Conservation (phyloP, 2,797 vertebrate genomes). For the Chrysocyon brachyurus region DNA sequence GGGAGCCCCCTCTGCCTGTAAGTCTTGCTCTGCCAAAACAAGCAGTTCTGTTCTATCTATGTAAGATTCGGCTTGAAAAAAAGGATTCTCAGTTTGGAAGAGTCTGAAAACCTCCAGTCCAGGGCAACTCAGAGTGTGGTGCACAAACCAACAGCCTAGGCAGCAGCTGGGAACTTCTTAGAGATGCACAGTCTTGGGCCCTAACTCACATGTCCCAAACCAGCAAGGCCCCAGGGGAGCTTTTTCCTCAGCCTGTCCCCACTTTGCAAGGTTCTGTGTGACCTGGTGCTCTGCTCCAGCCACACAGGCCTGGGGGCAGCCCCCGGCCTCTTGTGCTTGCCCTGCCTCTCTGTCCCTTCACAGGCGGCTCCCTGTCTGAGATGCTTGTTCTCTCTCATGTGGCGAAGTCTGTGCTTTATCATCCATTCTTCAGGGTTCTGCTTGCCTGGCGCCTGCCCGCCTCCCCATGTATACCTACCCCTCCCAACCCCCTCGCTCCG, state of each 20-base stretch:
- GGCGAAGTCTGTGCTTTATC: background rate
- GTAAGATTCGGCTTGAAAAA: background rate
- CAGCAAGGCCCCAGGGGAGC: background rate
- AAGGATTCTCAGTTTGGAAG: background rate
- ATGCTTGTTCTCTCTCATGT: background rate
- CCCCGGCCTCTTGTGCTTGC: background rate
- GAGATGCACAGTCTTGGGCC: background rate
- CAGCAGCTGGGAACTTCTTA: background rate
- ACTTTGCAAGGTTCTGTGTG: background rate
- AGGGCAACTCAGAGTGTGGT: background rate
- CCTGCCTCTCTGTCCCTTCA: background rate
- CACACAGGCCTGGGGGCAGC: background rate
- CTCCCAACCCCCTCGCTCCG: too few species aligned
- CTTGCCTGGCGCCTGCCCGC: background rate
- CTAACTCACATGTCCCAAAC: background rate
- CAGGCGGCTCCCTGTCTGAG: background rate
- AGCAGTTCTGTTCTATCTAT: background rate
- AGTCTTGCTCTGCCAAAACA: background rate
- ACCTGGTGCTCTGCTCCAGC: background rate
- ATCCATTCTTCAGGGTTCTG: background rate
- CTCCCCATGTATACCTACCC: too few species aligned
- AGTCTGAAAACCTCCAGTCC: background rate
- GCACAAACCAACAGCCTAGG: background rate
- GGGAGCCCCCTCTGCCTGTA: background rate
- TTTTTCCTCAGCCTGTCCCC: background rate